phyloP scores from a whole-genome alignment of 1,140 invertebrate genomes.

The Leptonema lineaticorne region DNA sequence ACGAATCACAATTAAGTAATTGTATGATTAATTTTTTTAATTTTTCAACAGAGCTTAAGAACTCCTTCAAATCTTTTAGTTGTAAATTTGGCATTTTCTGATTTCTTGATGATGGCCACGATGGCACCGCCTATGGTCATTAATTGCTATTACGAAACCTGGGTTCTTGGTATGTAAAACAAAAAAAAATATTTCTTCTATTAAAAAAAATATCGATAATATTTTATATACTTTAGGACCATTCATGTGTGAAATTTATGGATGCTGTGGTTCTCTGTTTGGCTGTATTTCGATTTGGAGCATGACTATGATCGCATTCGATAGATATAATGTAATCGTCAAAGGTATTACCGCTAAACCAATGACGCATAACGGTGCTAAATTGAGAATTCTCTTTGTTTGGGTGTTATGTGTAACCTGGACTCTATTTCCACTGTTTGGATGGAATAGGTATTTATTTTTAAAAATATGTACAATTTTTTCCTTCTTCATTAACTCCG shows the following conservation, averaged over 20 bases:
- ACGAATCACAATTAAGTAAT: too few species aligned
- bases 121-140: slow-evolving; percentile 78
- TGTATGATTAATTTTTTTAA: background rate
- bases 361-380: slow-evolving; percentile 67
- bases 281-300: slow-evolving; percentile 82
- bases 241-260: slow-evolving; percentile 77
- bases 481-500: background rate
- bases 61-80: slow-evolving; percentile 80
- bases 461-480: background rate
- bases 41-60: slow-evolving; percentile 54
- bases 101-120: slow-evolving; percentile 78
- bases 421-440: slow-evolving; percentile 73
- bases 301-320: slow-evolving; percentile 79
- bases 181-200: background rate
- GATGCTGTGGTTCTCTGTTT: slow-evolving; percentile 74
- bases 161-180: slow-evolving; percentile 61
- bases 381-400: slow-evolving; percentile 67
- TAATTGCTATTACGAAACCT: slow-evolving; percentile 78
- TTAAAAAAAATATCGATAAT: background rate
- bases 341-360: slow-evolving; percentile 73
- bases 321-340: slow-evolving; percentile 84
- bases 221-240: slow-evolving; percentile 53
- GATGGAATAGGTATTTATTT: slow-evolving; percentile 63
- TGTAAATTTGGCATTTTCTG: slow-evolving; percentile 79
- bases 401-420: slow-evolving; percentile 69